Percentiles rank a stretch among this genome's conserved stretches.
Evolutionary conservation across 2,888 invertebrate genomes (phyloP).

Genomic region (Hofmannophila pseudospretella): DNA sequence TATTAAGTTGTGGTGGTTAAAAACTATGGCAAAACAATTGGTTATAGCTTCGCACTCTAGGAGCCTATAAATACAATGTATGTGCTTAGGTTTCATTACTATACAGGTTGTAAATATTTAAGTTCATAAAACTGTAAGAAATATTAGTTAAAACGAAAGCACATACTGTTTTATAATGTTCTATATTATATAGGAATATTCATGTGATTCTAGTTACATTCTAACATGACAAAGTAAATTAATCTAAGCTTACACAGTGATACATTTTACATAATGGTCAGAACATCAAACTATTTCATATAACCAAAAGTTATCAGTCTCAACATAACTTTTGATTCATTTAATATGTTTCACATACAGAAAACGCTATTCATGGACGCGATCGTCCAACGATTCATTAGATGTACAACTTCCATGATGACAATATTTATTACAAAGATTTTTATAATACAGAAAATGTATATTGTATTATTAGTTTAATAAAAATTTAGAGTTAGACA

Average conservation of each 20-base stretch:
- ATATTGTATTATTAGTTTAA: too few relatives aligned
- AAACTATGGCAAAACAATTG: slow-evolving; percentile 71
- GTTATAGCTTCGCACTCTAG: slow-evolving; percentile 71
- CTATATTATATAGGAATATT: slow-evolving; percentile 50
- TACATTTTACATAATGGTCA: slow-evolving; percentile 67
- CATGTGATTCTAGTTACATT: slow-evolving; percentile 60
- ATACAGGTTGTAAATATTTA: too few relatives aligned
- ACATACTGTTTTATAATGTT: slow-evolving; percentile 41
- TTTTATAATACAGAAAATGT: too few relatives aligned
- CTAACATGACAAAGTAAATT: slow-evolving; percentile 71
- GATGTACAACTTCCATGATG: too few relatives aligned
- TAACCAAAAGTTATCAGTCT: slow-evolving; percentile 51
- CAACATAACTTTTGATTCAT: slow-evolving; percentile 49
- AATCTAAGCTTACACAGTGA: slow-evolving; percentile 71
- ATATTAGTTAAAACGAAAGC: slow-evolving; percentile 21
- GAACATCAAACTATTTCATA: slow-evolving; percentile 62
- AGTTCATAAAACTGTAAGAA: background rate
- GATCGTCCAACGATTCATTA: slow-evolving; percentile 70
- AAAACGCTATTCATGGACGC: slow-evolving; percentile 60
- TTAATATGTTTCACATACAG: slow-evolving; percentile 46
- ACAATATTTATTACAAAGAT: too few relatives aligned
- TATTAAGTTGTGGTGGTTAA: slow-evolving; percentile 60
- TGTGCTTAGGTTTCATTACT: slow-evolving; percentile 20
- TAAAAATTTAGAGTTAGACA: background rate
- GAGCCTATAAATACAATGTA: slow-evolving; percentile 48